Evolutionary conservation across 1,140 invertebrate genomes (phyloP), one percentile per base, ranked within the genome.

Genomic region (Tenebrio molitor): DNA sequence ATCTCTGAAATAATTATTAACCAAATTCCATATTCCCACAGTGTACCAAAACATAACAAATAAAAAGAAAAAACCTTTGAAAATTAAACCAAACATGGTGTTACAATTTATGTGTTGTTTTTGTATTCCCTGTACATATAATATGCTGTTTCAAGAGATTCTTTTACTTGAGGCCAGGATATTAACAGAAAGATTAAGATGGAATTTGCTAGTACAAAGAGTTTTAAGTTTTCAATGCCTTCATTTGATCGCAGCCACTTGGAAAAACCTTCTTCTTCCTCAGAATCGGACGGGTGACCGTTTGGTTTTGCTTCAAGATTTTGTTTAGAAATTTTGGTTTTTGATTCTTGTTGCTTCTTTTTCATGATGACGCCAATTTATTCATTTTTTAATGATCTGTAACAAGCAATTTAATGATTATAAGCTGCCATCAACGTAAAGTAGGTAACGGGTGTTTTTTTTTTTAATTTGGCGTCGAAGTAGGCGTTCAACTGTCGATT

Each of bases 141-240:
- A 67, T 80, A 84, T 10, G 86, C 62, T 2, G 82, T 81, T 8
- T 77, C 36, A 1, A 82, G 79, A 2, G 77, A 77, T 73, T 86
- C 77, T 68, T 84, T 81, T 66, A 89, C 83, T 69, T 85, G 85
- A 2, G 88, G 87, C 85, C 87, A 87, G 12, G 82, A 84, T 78
- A 89, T 84, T 1, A 87, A 85, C 3, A 89, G 65, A 39, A 89
- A 86, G 1, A 88, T 81, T 12, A 87, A 73, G 3, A 89, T 25
- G 7, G 86, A 85, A 81, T 89, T 89, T 15, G 84, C 83, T 8
- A 89, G 78, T 12, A 89, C 87, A 73, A 89, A 89, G 1, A 88
- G 76, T 69, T 84, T 84, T 84, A 89, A 85, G 79, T 86, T 88
- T 77, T 88, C 87, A 14, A 87, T 72, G 17, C 88, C 88, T 16